Evolutionary conservation across 1,140 invertebrate species (phyloP).

Genomic region (Sweltsa coloradensis): DNA sequence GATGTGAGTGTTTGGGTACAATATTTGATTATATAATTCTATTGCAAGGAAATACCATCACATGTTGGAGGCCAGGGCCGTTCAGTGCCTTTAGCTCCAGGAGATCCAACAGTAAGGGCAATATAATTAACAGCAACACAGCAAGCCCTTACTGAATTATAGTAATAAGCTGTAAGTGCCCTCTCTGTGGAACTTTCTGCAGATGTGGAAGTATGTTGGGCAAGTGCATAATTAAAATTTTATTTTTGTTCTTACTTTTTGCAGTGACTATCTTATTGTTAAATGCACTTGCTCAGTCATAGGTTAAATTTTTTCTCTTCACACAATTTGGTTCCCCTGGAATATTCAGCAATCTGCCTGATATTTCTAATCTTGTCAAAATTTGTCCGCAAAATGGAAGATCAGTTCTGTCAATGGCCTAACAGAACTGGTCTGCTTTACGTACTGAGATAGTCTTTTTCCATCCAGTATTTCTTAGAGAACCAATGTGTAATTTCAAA

Average conservation of each 20-base stretch:
- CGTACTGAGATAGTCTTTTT: no score
- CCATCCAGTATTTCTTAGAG: no score
- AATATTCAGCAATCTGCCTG: background rate
- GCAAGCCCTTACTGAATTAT: background rate
- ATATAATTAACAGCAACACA: background rate
- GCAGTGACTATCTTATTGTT: background rate
- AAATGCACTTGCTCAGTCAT: background rate
- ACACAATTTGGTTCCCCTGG: background rate
- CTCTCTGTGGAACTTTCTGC: background rate
- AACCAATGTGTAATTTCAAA: no score
- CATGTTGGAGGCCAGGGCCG: background rate
- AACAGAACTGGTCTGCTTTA: background rate
- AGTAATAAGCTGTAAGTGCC: background rate
- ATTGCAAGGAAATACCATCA: background rate
- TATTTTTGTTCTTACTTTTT: background rate
- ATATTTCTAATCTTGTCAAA: background rate
- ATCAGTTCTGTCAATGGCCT: background rate
- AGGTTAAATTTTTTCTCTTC: background rate
- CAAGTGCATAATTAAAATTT: background rate
- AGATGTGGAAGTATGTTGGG: background rate
- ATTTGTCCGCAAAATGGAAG: background rate
- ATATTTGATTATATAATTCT: background rate
- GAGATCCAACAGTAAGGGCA: background rate
- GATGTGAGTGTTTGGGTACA: no score
- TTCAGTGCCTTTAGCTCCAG: background rate